Evolutionary conservation across 2,888 invertebrate species (phyloP).

Genomic region (Rapana venosa): DNA sequence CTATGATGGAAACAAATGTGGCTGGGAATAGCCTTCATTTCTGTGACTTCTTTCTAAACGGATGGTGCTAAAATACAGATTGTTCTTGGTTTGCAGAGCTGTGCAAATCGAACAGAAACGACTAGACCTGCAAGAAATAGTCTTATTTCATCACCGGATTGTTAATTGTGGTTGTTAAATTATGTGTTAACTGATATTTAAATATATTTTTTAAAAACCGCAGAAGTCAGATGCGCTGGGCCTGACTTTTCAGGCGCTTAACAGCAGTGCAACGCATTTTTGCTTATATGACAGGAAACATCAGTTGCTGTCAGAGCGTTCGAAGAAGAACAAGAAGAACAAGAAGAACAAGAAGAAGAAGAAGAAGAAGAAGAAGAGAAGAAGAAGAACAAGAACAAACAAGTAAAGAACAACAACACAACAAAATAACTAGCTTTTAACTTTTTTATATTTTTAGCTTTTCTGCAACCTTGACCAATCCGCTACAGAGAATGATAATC

Average conservation of each 20-base stretch:
- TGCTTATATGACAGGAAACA: not conserved
- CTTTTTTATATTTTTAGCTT: not conserved
- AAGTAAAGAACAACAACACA: not conserved
- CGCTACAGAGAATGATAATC: not conserved
- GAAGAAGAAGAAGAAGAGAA: not conserved
- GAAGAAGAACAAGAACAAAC: not conserved
- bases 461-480: not conserved
- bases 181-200: too few relatives aligned
- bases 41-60: too few relatives aligned
- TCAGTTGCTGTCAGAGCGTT: not conserved
- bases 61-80: too few relatives aligned
- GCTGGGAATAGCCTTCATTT: too few relatives aligned
- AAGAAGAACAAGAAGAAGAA: not conserved
- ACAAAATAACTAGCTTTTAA: not conserved
- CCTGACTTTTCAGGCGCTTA: not conserved
- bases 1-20: too few relatives aligned
- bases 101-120: too few relatives aligned
- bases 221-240: not conserved
- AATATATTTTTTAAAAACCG: not conserved
- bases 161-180: too few relatives aligned
- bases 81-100: too few relatives aligned
- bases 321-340: not conserved
- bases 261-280: not conserved
- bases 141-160: too few relatives aligned
- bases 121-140: too few relatives aligned